Evolutionary conservation across 2,113 vertebrate species (phyloP).

Genomic region (Arizona elegans): DNA sequence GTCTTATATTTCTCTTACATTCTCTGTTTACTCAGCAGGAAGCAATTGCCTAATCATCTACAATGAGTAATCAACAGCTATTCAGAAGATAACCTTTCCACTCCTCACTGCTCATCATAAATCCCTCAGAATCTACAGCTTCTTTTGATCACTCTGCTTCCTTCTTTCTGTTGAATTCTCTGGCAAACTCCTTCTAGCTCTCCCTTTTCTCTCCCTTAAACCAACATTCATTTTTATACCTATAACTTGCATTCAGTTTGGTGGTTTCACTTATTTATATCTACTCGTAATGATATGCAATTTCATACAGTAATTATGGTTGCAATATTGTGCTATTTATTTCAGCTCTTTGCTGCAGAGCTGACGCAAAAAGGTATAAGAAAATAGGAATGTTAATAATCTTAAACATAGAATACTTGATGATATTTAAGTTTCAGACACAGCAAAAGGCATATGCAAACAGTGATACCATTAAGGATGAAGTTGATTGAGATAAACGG

Average conservation of each 20-base stretch:
- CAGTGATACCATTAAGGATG: background rate
- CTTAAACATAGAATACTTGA: background rate
- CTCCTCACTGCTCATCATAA: background rate
- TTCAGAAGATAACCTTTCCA: background rate
- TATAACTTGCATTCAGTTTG: slow-evolving; percentile 14
- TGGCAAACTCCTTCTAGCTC: background rate
- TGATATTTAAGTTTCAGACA: background rate
- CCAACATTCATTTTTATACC: background rate
- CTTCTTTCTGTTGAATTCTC: background rate
- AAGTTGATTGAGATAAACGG: background rate
- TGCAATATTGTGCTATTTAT: background rate
- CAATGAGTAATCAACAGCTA: background rate
- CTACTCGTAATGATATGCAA: slow-evolving; percentile 2
- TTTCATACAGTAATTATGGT: background rate
- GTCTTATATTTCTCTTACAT: background rate
- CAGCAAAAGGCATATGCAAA: background rate
- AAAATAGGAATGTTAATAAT: background rate
- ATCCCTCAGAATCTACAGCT: background rate
- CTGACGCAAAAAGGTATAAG: background rate
- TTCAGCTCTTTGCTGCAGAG: background rate
- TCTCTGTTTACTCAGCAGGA: background rate
- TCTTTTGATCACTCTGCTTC: background rate
- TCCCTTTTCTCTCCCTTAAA: background rate
- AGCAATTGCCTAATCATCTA: background rate
- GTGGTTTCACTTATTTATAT: background rate